Conservation (phyloP, 1,140 invertebrate species). For the Limonius californicus region DNA sequence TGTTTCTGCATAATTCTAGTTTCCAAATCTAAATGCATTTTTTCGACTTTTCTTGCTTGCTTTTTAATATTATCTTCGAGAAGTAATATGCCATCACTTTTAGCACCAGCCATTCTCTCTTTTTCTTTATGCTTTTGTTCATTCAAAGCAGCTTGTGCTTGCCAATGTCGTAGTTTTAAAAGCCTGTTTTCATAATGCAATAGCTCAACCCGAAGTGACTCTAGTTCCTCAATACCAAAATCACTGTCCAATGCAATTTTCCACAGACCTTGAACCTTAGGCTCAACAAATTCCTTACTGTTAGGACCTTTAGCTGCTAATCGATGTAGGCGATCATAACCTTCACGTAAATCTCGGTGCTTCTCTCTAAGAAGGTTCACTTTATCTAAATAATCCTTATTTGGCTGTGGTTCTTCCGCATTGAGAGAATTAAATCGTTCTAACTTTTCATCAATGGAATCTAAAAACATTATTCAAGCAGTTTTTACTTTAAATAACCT, state of each 20-base stretch:
- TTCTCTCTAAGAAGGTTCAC: constrained; percentile 71
- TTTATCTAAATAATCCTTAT: constrained; percentile 61
- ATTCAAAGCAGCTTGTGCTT: constrained; percentile 68
- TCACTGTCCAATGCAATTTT: constrained; percentile 71
- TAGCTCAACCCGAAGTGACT: constrained; percentile 82
- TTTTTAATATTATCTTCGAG: constrained; percentile 76
- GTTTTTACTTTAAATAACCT: neutral
- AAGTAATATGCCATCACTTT: constrained; percentile 57
- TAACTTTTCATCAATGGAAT: constrained; percentile 52
- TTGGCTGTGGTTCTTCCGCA: constrained; percentile 59
- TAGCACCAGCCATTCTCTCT: constrained; percentile 57
- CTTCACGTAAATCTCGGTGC: constrained; percentile 72
- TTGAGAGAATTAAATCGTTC: constrained; percentile 55
- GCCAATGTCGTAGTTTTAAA: constrained; percentile 76
- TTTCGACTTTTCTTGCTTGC: constrained; percentile 78
- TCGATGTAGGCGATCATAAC: constrained; percentile 74
- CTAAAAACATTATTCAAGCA: constrained; percentile 31
- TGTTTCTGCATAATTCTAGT: constrained; percentile 72
- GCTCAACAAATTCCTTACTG: constrained; percentile 82
- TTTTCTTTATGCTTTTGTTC: constrained; percentile 60
- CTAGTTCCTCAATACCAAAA: constrained; percentile 76
- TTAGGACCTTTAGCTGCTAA: constrained; percentile 69
- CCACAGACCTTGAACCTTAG: constrained; percentile 86
- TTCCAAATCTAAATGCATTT: constrained; percentile 79
- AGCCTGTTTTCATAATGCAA: constrained; percentile 84